These are phyloP conservation scores for Clarias laeviceps DNA, from an alignment of 2,797 vertebrate genomes.

Conservation along the genomic window DNA sequence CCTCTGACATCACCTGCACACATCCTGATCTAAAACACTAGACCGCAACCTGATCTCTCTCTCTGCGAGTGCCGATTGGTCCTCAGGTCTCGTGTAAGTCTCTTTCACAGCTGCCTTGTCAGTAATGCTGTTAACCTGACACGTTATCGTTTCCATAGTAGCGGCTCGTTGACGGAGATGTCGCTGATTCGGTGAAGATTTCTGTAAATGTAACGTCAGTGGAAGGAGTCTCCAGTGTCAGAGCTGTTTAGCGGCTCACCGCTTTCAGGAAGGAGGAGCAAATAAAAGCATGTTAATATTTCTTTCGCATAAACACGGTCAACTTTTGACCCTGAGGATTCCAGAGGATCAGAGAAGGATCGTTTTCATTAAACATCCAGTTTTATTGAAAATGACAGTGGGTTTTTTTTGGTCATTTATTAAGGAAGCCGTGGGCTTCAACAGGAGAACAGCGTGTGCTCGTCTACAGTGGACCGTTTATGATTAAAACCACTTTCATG, in stretches of 20 bases:
- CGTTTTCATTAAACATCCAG: neutral
- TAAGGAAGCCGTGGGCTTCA: neutral
- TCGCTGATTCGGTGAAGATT: neutral
- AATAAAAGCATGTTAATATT: neutral
- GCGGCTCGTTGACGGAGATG: neutral
- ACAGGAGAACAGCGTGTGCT: constrained; percentile 6
- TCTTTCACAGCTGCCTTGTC: no score
- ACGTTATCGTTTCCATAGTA: neutral
- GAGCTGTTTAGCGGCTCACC: neutral
- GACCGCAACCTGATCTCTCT: neutral
- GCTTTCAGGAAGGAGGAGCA: neutral
- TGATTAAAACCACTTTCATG: constrained; percentile 24
- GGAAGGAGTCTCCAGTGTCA: constrained; percentile 7
- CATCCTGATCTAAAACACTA: neutral
- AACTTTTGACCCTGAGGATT: constrained; percentile 2
- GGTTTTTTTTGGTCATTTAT: neutral
- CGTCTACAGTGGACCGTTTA: neutral
- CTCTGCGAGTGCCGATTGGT: neutral
- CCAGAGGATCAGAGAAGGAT: constrained; percentile 3
- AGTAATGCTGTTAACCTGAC: no score
- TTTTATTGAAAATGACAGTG: neutral
- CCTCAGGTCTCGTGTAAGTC: no score
- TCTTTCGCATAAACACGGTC: neutral
- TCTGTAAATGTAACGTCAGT: neutral
- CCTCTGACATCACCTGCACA: neutral